These are phyloP conservation scores for Pterocles gutturalis DNA, from an alignment of 2,113 vertebrate species.

Conservation along the genomic window DNA sequence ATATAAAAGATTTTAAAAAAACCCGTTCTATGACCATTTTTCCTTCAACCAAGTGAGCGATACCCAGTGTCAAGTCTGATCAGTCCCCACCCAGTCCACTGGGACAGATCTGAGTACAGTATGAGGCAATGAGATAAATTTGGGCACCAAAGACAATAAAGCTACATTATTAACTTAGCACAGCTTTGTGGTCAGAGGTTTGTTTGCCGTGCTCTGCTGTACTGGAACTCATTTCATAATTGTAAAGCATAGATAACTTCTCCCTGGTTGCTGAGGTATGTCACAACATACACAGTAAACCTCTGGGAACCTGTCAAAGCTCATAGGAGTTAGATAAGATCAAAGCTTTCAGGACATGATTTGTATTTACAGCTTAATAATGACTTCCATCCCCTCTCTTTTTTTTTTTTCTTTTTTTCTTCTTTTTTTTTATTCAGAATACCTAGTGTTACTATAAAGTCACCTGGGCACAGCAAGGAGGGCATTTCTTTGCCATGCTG, in stretches of 20 bases:
- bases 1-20: not conserved
- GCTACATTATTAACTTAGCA: not conserved
- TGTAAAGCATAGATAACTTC: not conserved
- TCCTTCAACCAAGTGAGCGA: not conserved
- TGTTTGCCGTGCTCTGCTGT: not conserved
- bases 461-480: not conserved
- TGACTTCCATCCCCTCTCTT: not conserved
- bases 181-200: not conserved
- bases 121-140: not conserved
- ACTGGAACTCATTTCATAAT: not conserved
- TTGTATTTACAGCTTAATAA: not conserved
- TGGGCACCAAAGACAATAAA: not conserved
- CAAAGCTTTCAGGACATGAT: not conserved
- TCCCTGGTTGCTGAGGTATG: not conserved
- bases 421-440: not conserved
- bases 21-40: not conserved
- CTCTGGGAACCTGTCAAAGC: not conserved
- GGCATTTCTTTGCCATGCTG: not conserved
- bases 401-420: accelerated
- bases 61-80: not conserved
- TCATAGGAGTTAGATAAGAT: not conserved
- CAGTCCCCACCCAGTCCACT: not conserved
- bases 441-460: not conserved
- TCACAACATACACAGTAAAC: not conserved
- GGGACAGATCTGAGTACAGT: not conserved